Evolutionary conservation across 2,113 vertebrate genomes (phyloP).

Genomic region (Formicarius rufipectus): DNA sequence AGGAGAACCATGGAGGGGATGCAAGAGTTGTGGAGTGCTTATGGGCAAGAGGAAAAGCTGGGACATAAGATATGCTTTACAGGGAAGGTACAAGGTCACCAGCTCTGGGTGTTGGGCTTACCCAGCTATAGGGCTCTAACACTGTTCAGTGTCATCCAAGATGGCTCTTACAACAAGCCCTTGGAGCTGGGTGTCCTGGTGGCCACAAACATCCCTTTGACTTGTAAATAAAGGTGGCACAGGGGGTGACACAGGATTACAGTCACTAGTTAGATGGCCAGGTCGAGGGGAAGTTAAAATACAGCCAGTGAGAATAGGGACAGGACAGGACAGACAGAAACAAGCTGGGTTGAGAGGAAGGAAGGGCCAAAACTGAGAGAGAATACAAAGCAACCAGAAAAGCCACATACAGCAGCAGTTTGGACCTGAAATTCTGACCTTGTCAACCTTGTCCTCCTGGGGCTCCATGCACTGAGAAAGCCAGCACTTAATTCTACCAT

Average conservation of each 20-base stretch:
- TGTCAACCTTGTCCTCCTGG: neutral
- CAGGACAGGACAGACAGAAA: neutral
- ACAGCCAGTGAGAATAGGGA: neutral
- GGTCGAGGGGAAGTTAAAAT: neutral
- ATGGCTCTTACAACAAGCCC: neutral
- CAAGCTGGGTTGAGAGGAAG: neutral
- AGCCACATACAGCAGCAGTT: neutral
- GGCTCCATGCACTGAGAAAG: constrained; percentile 27
- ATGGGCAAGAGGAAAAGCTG: neutral
- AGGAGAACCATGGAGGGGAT: neutral
- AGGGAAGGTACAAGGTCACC: neutral
- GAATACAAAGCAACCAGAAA: neutral
- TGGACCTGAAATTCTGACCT: constrained; percentile 1
- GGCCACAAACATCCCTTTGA: neutral
- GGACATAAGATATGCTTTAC: fast-evolving
- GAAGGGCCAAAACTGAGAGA: neutral
- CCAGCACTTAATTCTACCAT: constrained; percentile 45
- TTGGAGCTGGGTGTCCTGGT: neutral
- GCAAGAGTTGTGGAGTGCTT: neutral
- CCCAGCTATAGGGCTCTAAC: neutral
- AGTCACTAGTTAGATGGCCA: neutral
- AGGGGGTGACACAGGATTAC: neutral
- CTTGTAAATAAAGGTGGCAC: neutral
- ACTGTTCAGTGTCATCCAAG: neutral
- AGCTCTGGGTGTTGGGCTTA: neutral